These are phyloP conservation scores for Drosophila bifasciata DNA, from an alignment of 1,140 invertebrate genomes.

Conservation along the genomic window DNA sequence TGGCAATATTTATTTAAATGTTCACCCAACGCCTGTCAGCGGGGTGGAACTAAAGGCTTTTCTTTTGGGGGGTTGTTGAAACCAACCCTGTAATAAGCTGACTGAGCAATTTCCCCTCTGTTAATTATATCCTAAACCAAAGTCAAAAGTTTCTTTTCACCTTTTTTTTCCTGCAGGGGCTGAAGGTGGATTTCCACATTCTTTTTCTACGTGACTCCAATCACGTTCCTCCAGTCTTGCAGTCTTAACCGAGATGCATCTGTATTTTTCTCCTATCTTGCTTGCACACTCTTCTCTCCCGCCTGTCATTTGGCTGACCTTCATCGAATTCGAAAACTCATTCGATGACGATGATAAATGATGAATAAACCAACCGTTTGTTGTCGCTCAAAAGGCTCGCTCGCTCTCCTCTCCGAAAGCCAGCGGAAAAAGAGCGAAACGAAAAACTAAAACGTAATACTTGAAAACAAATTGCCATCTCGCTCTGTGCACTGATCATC, in stretches of 20 bases:
- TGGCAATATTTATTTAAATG: slow-evolving; percentile 19
- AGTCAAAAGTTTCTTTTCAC: slow-evolving; percentile 33
- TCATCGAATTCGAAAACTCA: slow-evolving; percentile 40
- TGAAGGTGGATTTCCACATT: slow-evolving; percentile 11
- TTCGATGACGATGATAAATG: slow-evolving; percentile 51
- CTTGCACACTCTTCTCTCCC: slow-evolving; percentile 6
- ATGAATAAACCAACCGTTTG: slow-evolving; percentile 36
- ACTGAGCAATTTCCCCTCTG: slow-evolving; percentile 48
- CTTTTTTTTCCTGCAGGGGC: slow-evolving; percentile 26
- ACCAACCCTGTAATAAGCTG: slow-evolving; percentile 39
- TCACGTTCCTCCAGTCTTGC: slow-evolving; percentile 26
- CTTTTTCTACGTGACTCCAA: slow-evolving; percentile 13
- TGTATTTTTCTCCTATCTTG: not conserved
- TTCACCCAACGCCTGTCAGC: slow-evolving; percentile 18
- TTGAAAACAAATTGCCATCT: slow-evolving; percentile 42
- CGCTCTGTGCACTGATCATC: slow-evolving; percentile 19
- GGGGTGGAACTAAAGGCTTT: slow-evolving; percentile 28
- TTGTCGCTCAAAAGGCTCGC: slow-evolving; percentile 1
- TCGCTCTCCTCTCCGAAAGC: not conserved
- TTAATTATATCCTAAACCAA: slow-evolving; percentile 31
- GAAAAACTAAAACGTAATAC: slow-evolving; percentile 33
- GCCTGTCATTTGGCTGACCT: slow-evolving; percentile 56
- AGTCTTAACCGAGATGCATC: slow-evolving; percentile 12
- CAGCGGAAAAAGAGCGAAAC: slow-evolving; percentile 2
- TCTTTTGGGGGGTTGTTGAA: slow-evolving; percentile 45